A percentile compares a stretch with the other conserved stretches of the same genome.
phyloP scores from a whole-genome alignment of 2,797 vertebrate species.

The Adelosebastes latens region DNA sequence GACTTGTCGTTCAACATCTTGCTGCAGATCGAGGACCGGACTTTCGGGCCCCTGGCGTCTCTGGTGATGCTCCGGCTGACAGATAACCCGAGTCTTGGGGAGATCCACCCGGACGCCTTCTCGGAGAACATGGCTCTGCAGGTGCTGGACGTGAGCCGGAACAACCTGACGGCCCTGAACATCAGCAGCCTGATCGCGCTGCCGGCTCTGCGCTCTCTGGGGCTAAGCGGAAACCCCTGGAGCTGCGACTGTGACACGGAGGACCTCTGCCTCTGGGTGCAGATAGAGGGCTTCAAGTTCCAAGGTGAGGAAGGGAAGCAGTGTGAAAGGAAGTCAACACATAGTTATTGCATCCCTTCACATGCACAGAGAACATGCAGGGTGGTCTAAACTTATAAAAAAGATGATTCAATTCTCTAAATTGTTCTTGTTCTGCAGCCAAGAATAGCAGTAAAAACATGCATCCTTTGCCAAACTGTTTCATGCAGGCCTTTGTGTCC shows the following conservation, averaged over 20 bases:
- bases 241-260: constrained; percentile 92
- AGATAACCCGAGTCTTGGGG: constrained; percentile 87
- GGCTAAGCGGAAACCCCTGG: constrained; percentile 93
- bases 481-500: not conserved
- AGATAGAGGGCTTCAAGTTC: constrained; percentile 87
- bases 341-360: not conserved
- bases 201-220: constrained; percentile 85
- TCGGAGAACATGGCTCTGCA: constrained; percentile 91
- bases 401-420: not conserved
- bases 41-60: constrained; percentile 90
- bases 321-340: not conserved
- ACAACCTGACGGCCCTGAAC: constrained; percentile 89
- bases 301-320: constrained; percentile 86
- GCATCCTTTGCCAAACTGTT: not conserved
- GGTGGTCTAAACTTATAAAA: not conserved
- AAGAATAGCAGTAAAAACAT: not conserved
- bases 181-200: constrained; percentile 85
- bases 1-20: constrained; percentile 94
- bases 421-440: not conserved
- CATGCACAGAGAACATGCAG: not conserved
- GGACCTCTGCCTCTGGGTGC: constrained; percentile 90
- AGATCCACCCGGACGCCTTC: constrained; percentile 89
- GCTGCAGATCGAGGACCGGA: constrained; percentile 87
- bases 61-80: constrained; percentile 93
- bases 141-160: constrained; percentile 90